These are phyloP conservation scores for Argyrosomus japonicus DNA, from an alignment of 2,113 vertebrate genomes.

Conservation along the genomic window DNA sequence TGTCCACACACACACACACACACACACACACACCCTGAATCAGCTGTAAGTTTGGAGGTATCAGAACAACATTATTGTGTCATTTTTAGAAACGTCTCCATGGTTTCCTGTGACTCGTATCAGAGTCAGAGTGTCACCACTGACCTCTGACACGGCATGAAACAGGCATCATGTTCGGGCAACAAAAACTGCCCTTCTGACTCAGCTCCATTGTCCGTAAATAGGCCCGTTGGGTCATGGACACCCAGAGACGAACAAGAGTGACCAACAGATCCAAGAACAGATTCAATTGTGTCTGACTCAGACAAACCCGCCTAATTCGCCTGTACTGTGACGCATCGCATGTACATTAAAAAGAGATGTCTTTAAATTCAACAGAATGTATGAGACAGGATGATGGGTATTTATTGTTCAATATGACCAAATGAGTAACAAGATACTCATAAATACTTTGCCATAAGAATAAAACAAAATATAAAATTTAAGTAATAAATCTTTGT, in stretches of 20 bases:
- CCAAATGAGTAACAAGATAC: too few species aligned
- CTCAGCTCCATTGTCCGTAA: slow-evolving; percentile 32
- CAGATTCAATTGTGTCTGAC: not conserved
- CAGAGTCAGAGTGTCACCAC: not conserved
- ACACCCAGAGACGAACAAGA: not conserved
- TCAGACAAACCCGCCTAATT: not conserved
- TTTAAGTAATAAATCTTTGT: not conserved
- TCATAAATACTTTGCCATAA: not conserved
- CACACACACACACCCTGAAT: not conserved
- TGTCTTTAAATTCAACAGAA: not conserved
- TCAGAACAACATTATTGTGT: not conserved
- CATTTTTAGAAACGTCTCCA: not conserved
- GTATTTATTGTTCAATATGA: not conserved
- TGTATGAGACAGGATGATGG: too few species aligned
- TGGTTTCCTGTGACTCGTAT: slow-evolving; percentile 5
- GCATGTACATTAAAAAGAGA: not conserved
- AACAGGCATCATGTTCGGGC: slow-evolving; percentile 2
- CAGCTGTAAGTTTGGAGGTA: not conserved
- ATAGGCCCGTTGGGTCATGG: not conserved
- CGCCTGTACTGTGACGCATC: slow-evolving; percentile 8
- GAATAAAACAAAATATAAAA: not conserved
- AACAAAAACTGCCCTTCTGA: slow-evolving; percentile 36
- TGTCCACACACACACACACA: not conserved
- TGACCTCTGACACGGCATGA: slow-evolving; percentile 7
- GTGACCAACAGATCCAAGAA: not conserved